Evolutionary conservation across 2,797 vertebrate species (phyloP), one percentile per base, ranked within the genome.

Genomic region (Synaphobranchus kaupii): DNA sequence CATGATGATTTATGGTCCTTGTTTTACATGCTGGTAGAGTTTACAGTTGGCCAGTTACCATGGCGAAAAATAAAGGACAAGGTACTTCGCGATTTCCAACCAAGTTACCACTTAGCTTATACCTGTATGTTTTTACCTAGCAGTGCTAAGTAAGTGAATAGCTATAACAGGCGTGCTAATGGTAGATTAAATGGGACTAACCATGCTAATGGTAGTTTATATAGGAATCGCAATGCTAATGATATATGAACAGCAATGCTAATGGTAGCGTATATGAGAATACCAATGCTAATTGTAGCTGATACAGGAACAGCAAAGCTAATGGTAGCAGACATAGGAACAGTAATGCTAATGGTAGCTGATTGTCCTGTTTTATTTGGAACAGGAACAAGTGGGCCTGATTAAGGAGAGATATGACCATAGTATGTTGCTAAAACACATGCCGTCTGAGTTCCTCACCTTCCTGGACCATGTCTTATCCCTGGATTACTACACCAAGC

Each of bases 11-110:
- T 95, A 86, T 96, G 94, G 93, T 96, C 91, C 90, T 91, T 97
- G 50, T 95, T 94, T 94, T 99, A 99, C 93, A 99, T 99, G 98
- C 95, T 99, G 92, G 98, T 99, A 83, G 98, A 99, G 89, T 99
- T 99, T 93, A 97, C 95, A 90, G 97, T 98, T 90, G 98, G 98
- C 83, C 98, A 99, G 89, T 95, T 99, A 86, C 98, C 98, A 88
- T 99, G 98, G 98, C 97, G 98, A 92, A 99, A 99, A 95, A 98
- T 99, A 93, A 99, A 99, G 94, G 98, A 99, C 90, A 99, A 99
- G 96, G 99, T 99, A 96, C 91, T 89, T 96, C 85, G 25, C 87
- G 89, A 91, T 92, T 89, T 87, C 89, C 99, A 98, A 98, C 98
- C 13, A 99, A 99, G 98, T 54, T 96, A 98, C 60, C 97, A 99